Conservation (phyloP, 2,113 vertebrate species). For the Notothenia rossii region DNA sequence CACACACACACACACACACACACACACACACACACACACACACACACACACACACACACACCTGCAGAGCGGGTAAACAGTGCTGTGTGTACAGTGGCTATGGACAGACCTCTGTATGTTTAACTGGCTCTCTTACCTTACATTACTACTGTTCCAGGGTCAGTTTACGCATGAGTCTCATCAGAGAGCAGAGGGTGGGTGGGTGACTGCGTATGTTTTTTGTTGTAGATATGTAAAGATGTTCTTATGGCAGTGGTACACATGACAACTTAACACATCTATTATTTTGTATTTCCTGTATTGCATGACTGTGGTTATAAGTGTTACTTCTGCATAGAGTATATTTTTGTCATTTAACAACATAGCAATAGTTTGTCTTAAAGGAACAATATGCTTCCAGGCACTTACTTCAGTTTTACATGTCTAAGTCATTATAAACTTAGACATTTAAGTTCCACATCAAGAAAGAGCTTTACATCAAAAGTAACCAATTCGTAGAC, state of each 20-base stretch:
- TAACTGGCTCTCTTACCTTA: not conserved
- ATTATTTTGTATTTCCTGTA: not conserved
- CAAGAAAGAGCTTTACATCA: not conserved
- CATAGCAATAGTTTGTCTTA: too few species aligned
- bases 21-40: not conserved
- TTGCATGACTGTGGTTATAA: not conserved
- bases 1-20: too few species aligned
- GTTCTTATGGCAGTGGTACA: not conserved
- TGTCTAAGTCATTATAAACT: too few species aligned
- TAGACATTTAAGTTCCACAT: not conserved
- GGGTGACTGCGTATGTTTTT: slow-evolving; percentile 2
- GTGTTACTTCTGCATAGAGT: too few species aligned
- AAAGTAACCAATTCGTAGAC: not conserved
- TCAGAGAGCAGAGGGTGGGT: slow-evolving; percentile 9
- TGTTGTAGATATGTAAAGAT: not conserved
- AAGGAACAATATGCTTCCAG: not conserved
- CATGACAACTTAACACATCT: not conserved
- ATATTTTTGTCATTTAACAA: not conserved
- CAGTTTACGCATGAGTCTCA: slow-evolving; percentile 45
- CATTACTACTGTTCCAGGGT: slow-evolving; percentile 36
- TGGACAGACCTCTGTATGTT: slow-evolving; percentile 26
- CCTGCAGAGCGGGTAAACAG: slow-evolving; percentile 57
- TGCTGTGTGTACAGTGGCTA: slow-evolving; percentile 36
- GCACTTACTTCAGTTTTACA: too few species aligned
- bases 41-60: not conserved